Conservation (phyloP, 1,140 invertebrate genomes). For the Aphelenchoides besseyi region DNA sequence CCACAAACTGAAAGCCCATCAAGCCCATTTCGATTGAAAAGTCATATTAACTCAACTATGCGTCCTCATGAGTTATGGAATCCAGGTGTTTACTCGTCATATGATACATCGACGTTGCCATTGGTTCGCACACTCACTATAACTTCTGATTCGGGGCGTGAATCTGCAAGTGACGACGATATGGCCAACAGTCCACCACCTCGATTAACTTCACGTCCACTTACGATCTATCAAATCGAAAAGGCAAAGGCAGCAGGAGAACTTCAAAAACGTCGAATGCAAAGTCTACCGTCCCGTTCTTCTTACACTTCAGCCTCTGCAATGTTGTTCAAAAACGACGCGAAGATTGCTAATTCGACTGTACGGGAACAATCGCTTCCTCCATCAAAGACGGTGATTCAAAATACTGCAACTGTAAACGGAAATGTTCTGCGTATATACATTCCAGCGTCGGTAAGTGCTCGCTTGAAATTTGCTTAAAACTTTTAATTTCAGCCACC, state of each 20-base stretch:
- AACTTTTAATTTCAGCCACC: neutral
- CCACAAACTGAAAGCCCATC: neutral
- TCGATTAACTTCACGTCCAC: neutral
- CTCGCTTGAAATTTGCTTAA: too few relatives aligned
- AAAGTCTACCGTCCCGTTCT: neutral
- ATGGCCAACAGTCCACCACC: neutral
- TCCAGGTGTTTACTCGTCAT: slow-evolving; percentile 14
- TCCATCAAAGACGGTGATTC: neutral
- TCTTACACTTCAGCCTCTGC: neutral
- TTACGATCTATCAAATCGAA: slow-evolving; percentile 20
- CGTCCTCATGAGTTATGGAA: slow-evolving; percentile 16
- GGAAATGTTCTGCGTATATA: neutral
- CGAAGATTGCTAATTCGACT: neutral
- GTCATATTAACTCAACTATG: neutral
- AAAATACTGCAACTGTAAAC: neutral
- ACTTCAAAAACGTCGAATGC: neutral
- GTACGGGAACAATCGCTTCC: neutral
- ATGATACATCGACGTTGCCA: slow-evolving; percentile 4
- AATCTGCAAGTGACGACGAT: neutral
- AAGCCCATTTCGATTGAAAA: neutral
- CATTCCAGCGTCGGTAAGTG: neutral
- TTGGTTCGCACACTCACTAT: neutral
- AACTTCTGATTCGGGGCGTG: slow-evolving; percentile 11
- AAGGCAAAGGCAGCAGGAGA: neutral
- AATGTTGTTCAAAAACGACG: neutral